phyloP scores from a whole-genome alignment of 2,113 vertebrate species.

The Myanophis thanlyinensis region DNA sequence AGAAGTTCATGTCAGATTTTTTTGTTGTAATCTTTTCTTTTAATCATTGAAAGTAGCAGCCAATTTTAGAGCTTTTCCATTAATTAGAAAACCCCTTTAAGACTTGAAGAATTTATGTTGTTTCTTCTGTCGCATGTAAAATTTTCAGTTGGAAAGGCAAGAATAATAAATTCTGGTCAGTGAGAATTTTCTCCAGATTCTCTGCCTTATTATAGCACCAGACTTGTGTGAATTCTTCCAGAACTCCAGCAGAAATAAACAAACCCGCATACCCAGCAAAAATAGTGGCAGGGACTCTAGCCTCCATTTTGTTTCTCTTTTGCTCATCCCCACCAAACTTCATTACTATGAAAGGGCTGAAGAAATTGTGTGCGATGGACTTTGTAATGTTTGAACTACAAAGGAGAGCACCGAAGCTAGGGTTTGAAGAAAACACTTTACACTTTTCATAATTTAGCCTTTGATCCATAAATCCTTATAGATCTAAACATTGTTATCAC shows the following conservation, averaged over 20 bases:
- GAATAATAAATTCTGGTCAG: neutral
- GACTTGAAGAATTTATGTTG: neutral
- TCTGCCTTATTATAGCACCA: neutral
- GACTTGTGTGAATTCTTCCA: neutral
- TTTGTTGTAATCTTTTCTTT: neutral
- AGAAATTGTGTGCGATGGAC: neutral
- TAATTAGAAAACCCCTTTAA: neutral
- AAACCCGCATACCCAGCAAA: neutral
- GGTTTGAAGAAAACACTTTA: neutral
- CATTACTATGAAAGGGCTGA: neutral
- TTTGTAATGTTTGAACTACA: neutral
- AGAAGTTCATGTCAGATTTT: slow-evolving; percentile 23
- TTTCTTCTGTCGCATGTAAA: neutral
- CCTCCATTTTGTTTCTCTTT: neutral
- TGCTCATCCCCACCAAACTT: neutral
- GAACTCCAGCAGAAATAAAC: neutral
- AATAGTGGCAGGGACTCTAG: neutral
- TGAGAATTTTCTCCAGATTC: neutral
- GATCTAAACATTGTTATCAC: neutral
- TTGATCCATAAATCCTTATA: neutral
- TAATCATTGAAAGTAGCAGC: neutral
- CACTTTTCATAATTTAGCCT: neutral
- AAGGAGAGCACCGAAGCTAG: neutral
- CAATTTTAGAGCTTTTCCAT: slow-evolving; percentile 3
- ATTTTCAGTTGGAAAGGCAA: neutral